Conservation (phyloP, 1,140 invertebrate genomes). For the Pogonomyrmex californicus region DNA sequence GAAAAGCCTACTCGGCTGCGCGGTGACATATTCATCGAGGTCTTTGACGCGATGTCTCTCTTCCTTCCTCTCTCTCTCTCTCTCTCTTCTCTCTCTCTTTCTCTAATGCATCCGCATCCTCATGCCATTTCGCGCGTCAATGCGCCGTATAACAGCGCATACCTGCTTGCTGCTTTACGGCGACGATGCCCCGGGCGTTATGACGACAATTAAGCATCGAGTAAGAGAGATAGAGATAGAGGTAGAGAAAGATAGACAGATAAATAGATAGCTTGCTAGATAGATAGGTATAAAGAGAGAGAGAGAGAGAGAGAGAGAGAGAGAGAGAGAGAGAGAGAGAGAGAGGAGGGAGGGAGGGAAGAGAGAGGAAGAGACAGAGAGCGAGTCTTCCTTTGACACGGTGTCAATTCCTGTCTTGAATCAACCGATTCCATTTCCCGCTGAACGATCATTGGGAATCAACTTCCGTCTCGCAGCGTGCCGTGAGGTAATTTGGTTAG, state of each 20-base stretch:
- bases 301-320: not conserved
- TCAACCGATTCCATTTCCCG: slow-evolving; percentile 74
- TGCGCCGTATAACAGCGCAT: slow-evolving; percentile 49
- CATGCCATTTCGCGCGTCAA: slow-evolving; percentile 60
- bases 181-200: slow-evolving; percentile 45
- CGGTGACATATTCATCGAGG: slow-evolving; percentile 31
- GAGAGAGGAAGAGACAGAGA: too few species aligned
- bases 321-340: not conserved
- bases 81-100: not conserved
- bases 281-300: too few species aligned
- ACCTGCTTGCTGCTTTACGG: slow-evolving; percentile 63
- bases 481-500: slow-evolving; percentile 43
- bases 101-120: slow-evolving; percentile 18
- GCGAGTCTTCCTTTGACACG: slow-evolving; percentile 62
- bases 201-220: slow-evolving; percentile 71
- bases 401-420: slow-evolving; percentile 73
- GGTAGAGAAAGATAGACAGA: too few species aligned
- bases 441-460: slow-evolving; percentile 63
- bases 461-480: slow-evolving; percentile 37
- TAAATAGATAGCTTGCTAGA: too few species aligned
- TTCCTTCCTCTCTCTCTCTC: slow-evolving; percentile 7
- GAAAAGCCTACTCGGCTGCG: slow-evolving; percentile 13
- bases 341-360: not conserved
- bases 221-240: too few species aligned
- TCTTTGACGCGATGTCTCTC: slow-evolving; percentile 39